A percentile compares a stretch with the other conserved stretches of the same genome.
phyloP scores from a whole-genome alignment of 2,888 invertebrate genomes.

The Plebejus argus region DNA sequence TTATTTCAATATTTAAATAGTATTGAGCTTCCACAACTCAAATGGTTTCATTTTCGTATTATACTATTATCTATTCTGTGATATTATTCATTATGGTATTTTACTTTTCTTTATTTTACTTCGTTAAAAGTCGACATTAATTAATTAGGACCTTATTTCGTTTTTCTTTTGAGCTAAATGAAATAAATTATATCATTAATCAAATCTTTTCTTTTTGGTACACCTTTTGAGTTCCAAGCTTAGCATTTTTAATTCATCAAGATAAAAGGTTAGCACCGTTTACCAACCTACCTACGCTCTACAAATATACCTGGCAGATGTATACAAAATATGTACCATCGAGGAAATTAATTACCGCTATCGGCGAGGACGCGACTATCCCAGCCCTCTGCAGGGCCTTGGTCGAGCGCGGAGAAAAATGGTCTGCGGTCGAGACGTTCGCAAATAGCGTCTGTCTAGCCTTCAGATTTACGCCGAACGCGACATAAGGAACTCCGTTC shows the following conservation, averaged over 20 bases:
- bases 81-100: not conserved
- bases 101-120: not conserved
- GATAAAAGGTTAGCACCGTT: not conserved
- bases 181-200: slow-evolving; percentile 9
- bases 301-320: too few relatives aligned
- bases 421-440: too few relatives aligned
- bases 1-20: not conserved
- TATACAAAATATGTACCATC: too few relatives aligned
- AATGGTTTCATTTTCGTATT: not conserved
- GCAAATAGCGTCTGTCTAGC: too few relatives aligned
- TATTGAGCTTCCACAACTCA: not conserved
- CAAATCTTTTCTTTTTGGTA: not conserved
- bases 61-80: too few relatives aligned
- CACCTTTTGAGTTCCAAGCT: not conserved
- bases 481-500: too few relatives aligned
- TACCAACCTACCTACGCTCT: not conserved
- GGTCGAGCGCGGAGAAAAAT: too few relatives aligned
- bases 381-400: too few relatives aligned
- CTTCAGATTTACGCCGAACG: too few relatives aligned
- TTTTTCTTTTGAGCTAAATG: not conserved
- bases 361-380: too few relatives aligned
- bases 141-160: not conserved
- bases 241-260: not conserved
- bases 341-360: too few relatives aligned
- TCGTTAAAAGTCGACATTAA: not conserved